Conservation (phyloP, 2,113 vertebrate genomes). For the Entomyzon cyanotis region DNA sequence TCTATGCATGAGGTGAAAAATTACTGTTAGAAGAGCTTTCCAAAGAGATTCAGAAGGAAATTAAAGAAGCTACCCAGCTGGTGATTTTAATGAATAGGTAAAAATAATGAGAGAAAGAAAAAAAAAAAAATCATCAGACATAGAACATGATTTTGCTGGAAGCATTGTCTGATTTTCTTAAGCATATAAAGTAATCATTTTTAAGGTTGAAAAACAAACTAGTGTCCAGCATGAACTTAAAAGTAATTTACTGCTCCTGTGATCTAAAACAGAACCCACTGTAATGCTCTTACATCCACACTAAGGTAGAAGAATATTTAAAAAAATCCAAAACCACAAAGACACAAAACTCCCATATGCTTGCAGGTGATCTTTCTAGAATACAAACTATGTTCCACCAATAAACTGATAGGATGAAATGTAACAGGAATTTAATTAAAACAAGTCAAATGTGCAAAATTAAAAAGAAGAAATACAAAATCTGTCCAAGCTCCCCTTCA, state of each 20-base stretch:
- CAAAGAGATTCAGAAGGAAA: constrained; percentile 28
- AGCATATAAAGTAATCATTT: not conserved
- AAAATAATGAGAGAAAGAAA: not conserved
- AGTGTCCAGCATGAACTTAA: not conserved
- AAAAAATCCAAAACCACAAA: not conserved
- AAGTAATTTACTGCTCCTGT: constrained; percentile 32
- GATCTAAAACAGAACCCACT: not conserved
- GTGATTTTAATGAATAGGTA: constrained; percentile 23
- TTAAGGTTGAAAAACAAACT: not conserved
- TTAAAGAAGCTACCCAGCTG: constrained; percentile 37
- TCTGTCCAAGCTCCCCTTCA: not conserved
- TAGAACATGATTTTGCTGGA: not conserved
- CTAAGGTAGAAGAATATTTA: not conserved
- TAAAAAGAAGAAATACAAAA: not conserved
- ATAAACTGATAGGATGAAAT: not conserved
- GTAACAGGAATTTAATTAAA: constrained; percentile 46
- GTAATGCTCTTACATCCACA: not conserved
- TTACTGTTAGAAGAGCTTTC: constrained; percentile 17
- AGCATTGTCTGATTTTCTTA: constrained; percentile 6
- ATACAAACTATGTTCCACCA: constrained; percentile 6
- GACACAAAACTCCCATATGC: not conserved
- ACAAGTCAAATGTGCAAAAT: constrained; percentile 21
- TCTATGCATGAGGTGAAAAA: constrained; percentile 1
- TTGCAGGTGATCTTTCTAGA: not conserved
- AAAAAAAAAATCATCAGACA: not conserved